phyloP scores from a whole-genome alignment of 2,113 vertebrate genomes.

The Solenodon paradoxus region DNA sequence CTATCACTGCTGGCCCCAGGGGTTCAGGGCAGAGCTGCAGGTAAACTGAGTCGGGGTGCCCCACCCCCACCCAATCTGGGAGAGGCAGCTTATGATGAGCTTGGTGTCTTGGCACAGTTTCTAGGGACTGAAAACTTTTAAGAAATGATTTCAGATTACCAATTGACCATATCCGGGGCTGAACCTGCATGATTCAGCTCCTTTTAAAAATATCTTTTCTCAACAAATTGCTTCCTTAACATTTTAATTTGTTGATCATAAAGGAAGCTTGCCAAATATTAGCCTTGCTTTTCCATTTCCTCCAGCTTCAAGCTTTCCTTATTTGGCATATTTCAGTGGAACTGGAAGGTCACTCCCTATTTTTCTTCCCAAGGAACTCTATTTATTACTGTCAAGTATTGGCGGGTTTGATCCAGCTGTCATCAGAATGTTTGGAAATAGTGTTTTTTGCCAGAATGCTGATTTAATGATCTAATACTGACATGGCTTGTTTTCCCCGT shows the following conservation, averaged over 20 bases:
- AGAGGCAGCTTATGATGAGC: conserved; percentile 47
- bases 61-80: conserved; percentile 10
- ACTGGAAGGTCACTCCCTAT: conserved; percentile 74
- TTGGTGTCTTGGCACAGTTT: conserved; percentile 27
- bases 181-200: conserved; percentile 76
- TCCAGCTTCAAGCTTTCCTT: conserved; percentile 69
- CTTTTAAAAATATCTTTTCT: conserved; percentile 78
- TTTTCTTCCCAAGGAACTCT: conserved; percentile 73
- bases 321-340: conserved; percentile 75
- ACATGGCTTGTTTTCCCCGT: conserved; percentile 61
- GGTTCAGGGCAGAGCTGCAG: not conserved
- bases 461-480: conserved; percentile 73
- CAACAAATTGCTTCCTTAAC: conserved; percentile 79
- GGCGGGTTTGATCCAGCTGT: conserved; percentile 77
- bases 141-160: conserved; percentile 69
- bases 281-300: conserved; percentile 78
- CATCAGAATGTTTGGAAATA: conserved; percentile 71
- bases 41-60: not conserved
- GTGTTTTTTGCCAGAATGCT: conserved; percentile 63
- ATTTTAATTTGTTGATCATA: conserved; percentile 80
- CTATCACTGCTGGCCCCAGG: not conserved
- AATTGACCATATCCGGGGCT: conserved; percentile 70
- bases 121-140: conserved; percentile 60
- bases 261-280: conserved; percentile 78
- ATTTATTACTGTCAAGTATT: conserved; percentile 79